phyloP scores from a whole-genome alignment of 1,140 invertebrate species.

The Drosophila nannoptera region DNA sequence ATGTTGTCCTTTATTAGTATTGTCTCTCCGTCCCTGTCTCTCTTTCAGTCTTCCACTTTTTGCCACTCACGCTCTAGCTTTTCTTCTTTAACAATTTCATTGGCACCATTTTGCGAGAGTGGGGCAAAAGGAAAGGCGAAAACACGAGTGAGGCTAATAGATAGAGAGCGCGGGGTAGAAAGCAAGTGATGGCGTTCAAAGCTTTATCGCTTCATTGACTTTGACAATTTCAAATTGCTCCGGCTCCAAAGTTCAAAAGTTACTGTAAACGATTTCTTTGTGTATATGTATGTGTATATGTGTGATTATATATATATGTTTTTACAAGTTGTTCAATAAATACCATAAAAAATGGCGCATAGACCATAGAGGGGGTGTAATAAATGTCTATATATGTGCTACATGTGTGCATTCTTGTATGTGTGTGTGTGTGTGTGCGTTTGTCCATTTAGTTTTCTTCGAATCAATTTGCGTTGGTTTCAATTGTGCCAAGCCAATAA shows the following conservation, averaged over 20 bases:
- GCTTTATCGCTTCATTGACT: slow-evolving; percentile 44
- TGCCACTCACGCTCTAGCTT: slow-evolving; percentile 2
- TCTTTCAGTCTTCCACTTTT: neutral
- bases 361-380: slow-evolving; percentile 16
- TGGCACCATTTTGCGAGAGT: neutral
- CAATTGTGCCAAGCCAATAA: slow-evolving; percentile 72
- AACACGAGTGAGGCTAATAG: neutral
- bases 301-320: slow-evolving; percentile 4
- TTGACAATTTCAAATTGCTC: slow-evolving; percentile 50
- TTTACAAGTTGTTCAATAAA: slow-evolving; percentile 35
- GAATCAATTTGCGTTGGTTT: slow-evolving; percentile 73
- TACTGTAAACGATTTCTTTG: slow-evolving; percentile 21
- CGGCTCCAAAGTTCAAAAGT: slow-evolving; percentile 62
- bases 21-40: too few species aligned
- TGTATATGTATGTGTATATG: neutral
- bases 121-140: neutral
- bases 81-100: slow-evolving; percentile 24
- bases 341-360: slow-evolving; percentile 14
- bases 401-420: neutral
- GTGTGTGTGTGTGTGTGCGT: neutral
- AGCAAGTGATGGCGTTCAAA: neutral
- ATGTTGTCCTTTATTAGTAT: slow-evolving; percentile 5
- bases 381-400: slow-evolving; percentile 17
- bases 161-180: neutral
- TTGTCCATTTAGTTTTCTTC: slow-evolving; percentile 61